Base-by-base conservation (phyloP, 2,888 invertebrate species). In the Antitype chi region DNA sequence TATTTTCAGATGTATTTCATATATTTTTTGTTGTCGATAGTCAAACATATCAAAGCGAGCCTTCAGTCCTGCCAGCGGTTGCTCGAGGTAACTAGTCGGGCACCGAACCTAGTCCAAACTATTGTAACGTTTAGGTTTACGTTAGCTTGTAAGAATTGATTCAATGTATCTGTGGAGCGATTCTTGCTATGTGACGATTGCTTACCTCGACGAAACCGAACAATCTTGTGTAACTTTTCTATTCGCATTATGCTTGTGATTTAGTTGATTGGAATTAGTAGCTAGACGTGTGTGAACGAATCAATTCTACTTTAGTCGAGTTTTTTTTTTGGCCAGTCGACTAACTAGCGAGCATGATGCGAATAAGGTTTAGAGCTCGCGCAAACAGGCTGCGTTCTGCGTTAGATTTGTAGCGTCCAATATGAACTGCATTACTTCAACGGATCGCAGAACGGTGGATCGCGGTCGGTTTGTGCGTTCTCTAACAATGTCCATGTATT, bases 1-100 rank as follows among this genome's bases (percentile, higher is more conserved):
- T 86, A 86, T 89, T 85, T 78, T 81, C 86, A 77, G 28, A 81
- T 78, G 80, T 81, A 76, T 87, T 76, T 86, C 85, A 89, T 90
- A 73, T 82, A 72, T 91, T 87, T 89, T 91, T 91, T 90, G 84
- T 87, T 87, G 87, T 90, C 78, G 85, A 84, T 88, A 82, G 85
- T 91, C 90, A 90, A 91, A 93, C 93, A 93, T 94, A 93, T 92
- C 91, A 89, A 80, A 75, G 79, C 89, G 82, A 81, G 81, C 87
- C 85, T 86, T 87, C 84, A 57, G 82, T 82, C 66, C 60, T 57
- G 70, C 83, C 70, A 67, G 47, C 57, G 60, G 73, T 47, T 57
- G 47, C 2, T 75, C 70, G 87, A 82, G 87, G 81, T 88, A 72
- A 75, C 68, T 70, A 71, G 53, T 78, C 83, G 70, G 73, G 32